Percentiles rank a stretch among this genome's conserved stretches.
phyloP scores from a whole-genome alignment of 2,797 vertebrate genomes.

The Cygnus olor region DNA sequence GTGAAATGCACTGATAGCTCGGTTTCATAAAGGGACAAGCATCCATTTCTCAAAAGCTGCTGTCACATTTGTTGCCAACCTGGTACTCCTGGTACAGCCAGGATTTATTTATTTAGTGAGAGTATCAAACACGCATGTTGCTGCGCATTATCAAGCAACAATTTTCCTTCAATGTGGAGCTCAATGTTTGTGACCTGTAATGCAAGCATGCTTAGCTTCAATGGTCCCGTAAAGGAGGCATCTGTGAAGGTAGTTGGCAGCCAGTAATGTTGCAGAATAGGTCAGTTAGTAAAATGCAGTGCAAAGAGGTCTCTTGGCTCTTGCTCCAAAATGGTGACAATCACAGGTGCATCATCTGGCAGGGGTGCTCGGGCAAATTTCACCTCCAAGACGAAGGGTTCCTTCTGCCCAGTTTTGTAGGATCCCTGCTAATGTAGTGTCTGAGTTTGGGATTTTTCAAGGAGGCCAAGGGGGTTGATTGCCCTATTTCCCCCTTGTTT shows the following conservation, averaged over 20 bases:
- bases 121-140: rapidly evolving
- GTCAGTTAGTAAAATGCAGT: background rate
- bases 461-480: background rate
- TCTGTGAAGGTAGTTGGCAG: background rate
- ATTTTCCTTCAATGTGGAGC: background rate
- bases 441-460: background rate
- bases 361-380: background rate
- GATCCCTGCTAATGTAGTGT: background rate
- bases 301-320: background rate
- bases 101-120: background rate
- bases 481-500: background rate
- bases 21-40: background rate
- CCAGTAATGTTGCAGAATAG: background rate
- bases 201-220: rapidly evolving
- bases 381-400: background rate
- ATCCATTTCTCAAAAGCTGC: background rate
- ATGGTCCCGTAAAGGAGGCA: background rate
- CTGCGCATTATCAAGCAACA: background rate
- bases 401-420: background rate
- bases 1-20: background rate
- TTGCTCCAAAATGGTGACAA: background rate
- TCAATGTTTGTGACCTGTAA: background rate
- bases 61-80: background rate
- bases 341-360: background rate
- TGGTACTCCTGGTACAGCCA: background rate